phyloP scores from a whole-genome alignment of 1,140 invertebrate species.

The Diorhabda elongata region DNA sequence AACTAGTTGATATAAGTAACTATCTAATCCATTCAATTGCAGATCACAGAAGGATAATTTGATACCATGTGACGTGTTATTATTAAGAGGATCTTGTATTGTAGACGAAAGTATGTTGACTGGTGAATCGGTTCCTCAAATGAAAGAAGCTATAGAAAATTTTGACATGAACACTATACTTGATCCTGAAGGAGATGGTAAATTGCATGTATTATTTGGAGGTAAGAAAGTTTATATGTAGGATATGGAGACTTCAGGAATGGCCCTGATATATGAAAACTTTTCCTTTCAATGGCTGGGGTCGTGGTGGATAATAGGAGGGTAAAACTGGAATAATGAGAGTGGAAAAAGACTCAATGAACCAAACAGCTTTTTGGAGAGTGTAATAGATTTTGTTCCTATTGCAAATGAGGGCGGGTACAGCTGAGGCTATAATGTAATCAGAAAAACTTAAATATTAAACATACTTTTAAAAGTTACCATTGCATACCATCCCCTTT shows the following conservation, averaged over 20 bases:
- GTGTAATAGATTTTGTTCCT: no score
- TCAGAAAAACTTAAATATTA: no score
- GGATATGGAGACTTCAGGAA: conserved; percentile 94
- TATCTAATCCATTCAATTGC: neutral
- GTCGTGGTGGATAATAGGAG: no score
- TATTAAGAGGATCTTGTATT: conserved; percentile 62
- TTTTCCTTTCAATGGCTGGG: no score
- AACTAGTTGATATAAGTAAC: no score
- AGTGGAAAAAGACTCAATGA: no score
- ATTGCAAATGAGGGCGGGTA: no score
- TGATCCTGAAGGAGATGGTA: conserved; percentile 84
- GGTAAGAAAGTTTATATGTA: conserved; percentile 3
- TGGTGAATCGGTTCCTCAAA: conserved; percentile 96
- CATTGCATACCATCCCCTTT: no score
- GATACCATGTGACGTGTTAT: conserved; percentile 94
- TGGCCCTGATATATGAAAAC: neutral
- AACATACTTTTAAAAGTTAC: no score
- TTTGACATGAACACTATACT: conserved; percentile 59
- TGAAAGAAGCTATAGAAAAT: conserved; percentile 95
- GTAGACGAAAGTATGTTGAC: conserved; percentile 48
- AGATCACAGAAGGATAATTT: conserved; percentile 83
- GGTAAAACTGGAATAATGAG: no score
- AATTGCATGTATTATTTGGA: conserved; percentile 92
- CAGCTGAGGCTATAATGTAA: no score
- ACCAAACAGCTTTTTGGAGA: no score